Evolutionary conservation across 2,797 vertebrate genomes (phyloP).

Genomic region (Poeciliopsis turneri): DNA sequence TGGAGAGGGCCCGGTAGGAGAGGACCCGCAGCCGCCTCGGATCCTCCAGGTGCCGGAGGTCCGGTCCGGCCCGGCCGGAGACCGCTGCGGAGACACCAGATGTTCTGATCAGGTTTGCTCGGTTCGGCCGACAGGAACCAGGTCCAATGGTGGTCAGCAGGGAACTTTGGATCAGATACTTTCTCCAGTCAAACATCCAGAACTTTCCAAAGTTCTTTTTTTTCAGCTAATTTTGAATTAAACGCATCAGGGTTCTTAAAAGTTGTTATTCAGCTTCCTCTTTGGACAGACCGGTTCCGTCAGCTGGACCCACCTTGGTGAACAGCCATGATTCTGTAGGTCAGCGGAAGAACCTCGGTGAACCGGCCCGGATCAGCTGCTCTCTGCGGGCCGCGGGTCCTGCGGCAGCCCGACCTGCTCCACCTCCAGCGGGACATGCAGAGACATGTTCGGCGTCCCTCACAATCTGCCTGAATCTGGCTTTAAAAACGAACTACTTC

Average conservation of each 20-base stretch:
- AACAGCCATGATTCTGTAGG: conserved; percentile 61
- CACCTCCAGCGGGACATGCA: conserved; percentile 56
- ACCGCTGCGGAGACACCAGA: conserved; percentile 26
- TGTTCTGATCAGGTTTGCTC: not conserved
- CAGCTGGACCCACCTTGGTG: conserved; percentile 58
- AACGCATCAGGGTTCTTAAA: not conserved
- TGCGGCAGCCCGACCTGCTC: not conserved
- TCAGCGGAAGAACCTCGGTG: conserved; percentile 19
- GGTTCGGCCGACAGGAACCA: not conserved
- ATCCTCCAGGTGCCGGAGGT: conserved; percentile 63
- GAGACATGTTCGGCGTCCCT: conserved; percentile 44
- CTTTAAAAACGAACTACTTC: conserved; percentile 27
- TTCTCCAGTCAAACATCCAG: not conserved
- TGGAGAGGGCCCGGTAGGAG: conserved; percentile 61
- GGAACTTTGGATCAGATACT: not conserved
- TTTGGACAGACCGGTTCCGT: not conserved
- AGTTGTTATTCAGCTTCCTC: not conserved
- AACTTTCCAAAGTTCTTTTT: not conserved
- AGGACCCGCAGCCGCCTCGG: conserved; percentile 66
- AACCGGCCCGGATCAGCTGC: conserved; percentile 25
- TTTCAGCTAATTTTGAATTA: not conserved
- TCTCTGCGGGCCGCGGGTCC: not conserved
- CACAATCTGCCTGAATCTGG: no score
- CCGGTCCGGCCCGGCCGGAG: conserved; percentile 62
- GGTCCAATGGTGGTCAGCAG: not conserved